These are phyloP conservation scores for Microtus ochrogaster DNA, from an alignment of 2,113 vertebrate species.

Conservation along the genomic window DNA sequence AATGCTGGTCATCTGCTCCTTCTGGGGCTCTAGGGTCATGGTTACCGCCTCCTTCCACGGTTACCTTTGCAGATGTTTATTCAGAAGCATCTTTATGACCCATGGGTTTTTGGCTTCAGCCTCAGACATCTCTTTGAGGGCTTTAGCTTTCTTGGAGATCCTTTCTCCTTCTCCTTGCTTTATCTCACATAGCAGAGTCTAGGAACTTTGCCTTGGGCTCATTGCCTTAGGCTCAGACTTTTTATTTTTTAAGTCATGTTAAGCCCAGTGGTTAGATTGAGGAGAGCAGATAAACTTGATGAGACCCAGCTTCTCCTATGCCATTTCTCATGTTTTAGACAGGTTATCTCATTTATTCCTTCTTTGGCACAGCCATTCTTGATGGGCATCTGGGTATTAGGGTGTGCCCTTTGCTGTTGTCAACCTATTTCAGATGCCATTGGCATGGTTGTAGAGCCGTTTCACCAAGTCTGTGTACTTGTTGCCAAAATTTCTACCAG, in stretches of 20 bases:
- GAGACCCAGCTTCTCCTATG: neutral
- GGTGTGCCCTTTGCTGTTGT: too few species aligned
- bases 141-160: constrained; percentile 8
- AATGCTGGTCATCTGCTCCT: neutral
- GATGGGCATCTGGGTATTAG: neutral
- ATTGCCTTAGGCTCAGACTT: constrained; percentile 5
- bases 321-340: neutral
- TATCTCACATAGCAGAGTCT: neutral
- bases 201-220: neutral
- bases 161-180: neutral
- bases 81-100: neutral
- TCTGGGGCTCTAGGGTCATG: neutral
- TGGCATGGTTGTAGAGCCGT: neutral
- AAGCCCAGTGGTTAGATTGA: neutral
- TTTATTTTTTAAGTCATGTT: neutral
- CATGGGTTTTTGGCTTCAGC: neutral
- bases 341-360: neutral
- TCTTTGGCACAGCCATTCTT: neutral
- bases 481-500: neutral
- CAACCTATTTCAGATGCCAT: neutral
- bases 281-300: neutral
- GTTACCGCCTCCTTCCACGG: neutral
- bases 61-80: neutral
- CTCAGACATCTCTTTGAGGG: neutral
- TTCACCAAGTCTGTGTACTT: neutral